These are phyloP conservation scores for Leucopsar rothschildi DNA, from an alignment of 2,113 vertebrate genomes.

Conservation along the genomic window DNA sequence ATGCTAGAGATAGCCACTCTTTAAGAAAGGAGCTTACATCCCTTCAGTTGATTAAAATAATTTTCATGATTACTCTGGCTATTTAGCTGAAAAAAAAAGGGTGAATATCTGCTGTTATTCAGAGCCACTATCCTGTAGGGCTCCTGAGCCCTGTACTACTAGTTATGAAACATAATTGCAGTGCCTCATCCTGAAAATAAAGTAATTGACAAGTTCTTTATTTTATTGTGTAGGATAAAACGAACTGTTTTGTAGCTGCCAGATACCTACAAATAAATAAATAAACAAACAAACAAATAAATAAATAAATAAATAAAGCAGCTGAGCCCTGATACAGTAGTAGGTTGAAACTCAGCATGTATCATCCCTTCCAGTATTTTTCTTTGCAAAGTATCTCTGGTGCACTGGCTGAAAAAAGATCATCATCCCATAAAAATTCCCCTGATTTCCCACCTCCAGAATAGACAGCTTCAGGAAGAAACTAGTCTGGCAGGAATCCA, in stretches of 20 bases:
- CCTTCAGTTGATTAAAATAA: not conserved
- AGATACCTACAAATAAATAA: not conserved
- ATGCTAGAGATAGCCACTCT: not conserved
- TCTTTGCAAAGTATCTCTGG: not conserved
- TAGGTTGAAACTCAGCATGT: not conserved
- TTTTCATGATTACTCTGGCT: not conserved
- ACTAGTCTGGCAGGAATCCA: not conserved
- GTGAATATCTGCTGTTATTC: not conserved
- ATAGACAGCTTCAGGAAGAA: not conserved
- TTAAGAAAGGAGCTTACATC: not conserved
- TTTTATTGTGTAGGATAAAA: not conserved
- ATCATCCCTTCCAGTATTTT: not conserved
- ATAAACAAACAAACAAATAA: not conserved
- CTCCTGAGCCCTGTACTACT: not conserved
- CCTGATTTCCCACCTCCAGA: not conserved
- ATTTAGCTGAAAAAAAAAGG: not conserved
- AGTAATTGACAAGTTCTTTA: not conserved
- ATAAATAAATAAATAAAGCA: not conserved
- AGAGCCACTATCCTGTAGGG: not conserved
- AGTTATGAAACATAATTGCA: not conserved
- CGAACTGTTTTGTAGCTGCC: not conserved
- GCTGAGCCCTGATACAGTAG: not conserved
- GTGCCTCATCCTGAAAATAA: not conserved
- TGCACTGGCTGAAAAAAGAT: not conserved
- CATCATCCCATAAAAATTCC: fast-evolving